These are phyloP conservation scores for Phorcus lineatus DNA, from an alignment of 2,888 invertebrate genomes.

Conservation along the genomic window DNA sequence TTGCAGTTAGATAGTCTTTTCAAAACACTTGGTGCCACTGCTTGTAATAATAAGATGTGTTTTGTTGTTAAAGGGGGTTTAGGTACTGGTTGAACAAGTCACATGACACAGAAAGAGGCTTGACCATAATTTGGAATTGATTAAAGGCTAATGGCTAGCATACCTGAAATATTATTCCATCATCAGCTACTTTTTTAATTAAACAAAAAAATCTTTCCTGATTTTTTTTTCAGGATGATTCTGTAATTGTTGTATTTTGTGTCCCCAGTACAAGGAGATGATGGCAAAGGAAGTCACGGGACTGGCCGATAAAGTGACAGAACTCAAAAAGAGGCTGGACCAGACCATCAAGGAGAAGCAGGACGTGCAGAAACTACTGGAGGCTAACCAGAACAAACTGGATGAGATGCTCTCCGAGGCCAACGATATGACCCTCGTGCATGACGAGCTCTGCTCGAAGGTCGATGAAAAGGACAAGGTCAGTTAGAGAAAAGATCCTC, in stretches of 20 bases:
- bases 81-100: too few species aligned
- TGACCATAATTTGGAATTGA: too few species aligned
- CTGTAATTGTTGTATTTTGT: neutral
- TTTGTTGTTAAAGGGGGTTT: too few species aligned
- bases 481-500: neutral
- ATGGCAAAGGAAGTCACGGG: constrained; percentile 42
- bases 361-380: constrained; percentile 20
- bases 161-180: too few species aligned
- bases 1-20: too few species aligned
- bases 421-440: constrained; percentile 54
- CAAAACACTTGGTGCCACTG: too few species aligned
- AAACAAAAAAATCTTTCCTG: too few species aligned
- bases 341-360: constrained; percentile 12
- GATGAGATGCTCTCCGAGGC: constrained; percentile 50
- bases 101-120: too few species aligned
- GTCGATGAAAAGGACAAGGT: constrained; percentile 50
- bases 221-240: too few species aligned
- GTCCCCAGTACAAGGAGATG: constrained; percentile 30
- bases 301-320: constrained; percentile 37
- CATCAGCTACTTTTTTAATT: too few species aligned
- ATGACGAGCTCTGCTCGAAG: constrained; percentile 52
- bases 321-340: constrained; percentile 23
- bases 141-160: too few species aligned
- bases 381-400: constrained; percentile 41
- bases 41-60: too few species aligned